A percentile compares a stretch with the other conserved stretches of the same genome.
phyloP scores from a whole-genome alignment of 2,888 invertebrate genomes.

The Drosophila nigricruria region DNA sequence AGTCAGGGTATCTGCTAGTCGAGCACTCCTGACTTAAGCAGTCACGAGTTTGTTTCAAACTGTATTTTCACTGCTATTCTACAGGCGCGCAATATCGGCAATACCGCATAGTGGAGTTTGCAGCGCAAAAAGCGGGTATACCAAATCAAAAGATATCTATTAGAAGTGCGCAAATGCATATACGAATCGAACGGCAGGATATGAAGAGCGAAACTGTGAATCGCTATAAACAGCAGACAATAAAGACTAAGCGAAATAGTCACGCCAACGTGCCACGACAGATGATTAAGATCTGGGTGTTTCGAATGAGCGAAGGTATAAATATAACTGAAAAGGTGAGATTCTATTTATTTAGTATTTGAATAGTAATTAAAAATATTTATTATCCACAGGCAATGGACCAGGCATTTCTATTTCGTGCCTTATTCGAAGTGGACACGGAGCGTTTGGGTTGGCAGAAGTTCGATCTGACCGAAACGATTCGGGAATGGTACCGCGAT shows the following conservation, averaged over 20 bases:
- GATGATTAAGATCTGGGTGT: slow-evolving; percentile 83
- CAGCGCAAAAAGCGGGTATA: slow-evolving; percentile 88
- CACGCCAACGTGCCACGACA: slow-evolving; percentile 32
- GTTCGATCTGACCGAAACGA: slow-evolving; percentile 92
- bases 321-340: slow-evolving; percentile 79
- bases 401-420: slow-evolving; percentile 87
- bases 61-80: slow-evolving; percentile 15
- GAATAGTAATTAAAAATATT: too few relatives aligned
- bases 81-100: slow-evolving; percentile 93
- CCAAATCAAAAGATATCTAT: slow-evolving; percentile 88
- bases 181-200: slow-evolving; percentile 85
- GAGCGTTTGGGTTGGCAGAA: slow-evolving; percentile 93
- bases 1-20: too few relatives aligned
- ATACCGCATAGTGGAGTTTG: slow-evolving; percentile 94
- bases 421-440: slow-evolving; percentile 87
- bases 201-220: slow-evolving; percentile 13
- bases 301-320: slow-evolving; percentile 72
- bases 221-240: slow-evolving; percentile 30
- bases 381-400: slow-evolving; percentile 86
- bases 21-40: too few relatives aligned
- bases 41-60: too few relatives aligned
- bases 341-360: too few relatives aligned
- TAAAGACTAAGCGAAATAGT: slow-evolving; percentile 39
- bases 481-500: slow-evolving; percentile 89
- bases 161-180: slow-evolving; percentile 92